phyloP scores from a whole-genome alignment of 2,797 vertebrate species.

The Fistularia tabacaria region DNA sequence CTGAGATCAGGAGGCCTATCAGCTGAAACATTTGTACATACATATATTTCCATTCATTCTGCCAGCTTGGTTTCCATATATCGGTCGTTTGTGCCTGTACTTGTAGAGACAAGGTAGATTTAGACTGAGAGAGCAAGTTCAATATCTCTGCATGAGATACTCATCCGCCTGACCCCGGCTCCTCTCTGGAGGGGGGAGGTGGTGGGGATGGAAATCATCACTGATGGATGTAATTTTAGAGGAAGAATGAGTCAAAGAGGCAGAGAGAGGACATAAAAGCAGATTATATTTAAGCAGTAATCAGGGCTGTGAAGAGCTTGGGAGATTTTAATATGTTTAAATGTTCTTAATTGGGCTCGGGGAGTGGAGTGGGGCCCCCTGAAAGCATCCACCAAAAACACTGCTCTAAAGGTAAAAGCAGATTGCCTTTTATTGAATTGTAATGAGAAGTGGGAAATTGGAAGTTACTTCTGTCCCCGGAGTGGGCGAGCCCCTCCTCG shows the following conservation, averaged over 20 bases:
- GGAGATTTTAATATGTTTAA: constrained; percentile 74
- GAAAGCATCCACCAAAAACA: constrained; percentile 72
- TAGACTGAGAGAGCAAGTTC: constrained; percentile 28
- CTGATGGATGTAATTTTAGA: constrained; percentile 64
- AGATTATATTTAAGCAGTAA: constrained; percentile 70
- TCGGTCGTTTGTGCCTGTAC: too few relatives aligned
- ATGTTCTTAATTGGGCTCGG: constrained; percentile 72
- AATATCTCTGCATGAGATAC: constrained; percentile 45
- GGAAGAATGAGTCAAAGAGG: constrained; percentile 63
- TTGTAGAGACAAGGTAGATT: too few relatives aligned
- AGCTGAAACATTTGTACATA: too few relatives aligned
- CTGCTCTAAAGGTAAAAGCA: constrained; percentile 74
- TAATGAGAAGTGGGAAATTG: constrained; percentile 76
- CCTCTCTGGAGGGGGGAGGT: constrained; percentile 27
- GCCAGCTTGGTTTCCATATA: too few relatives aligned
- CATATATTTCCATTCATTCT: too few relatives aligned
- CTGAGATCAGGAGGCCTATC: constrained; percentile 45
- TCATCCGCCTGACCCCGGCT: constrained; percentile 49
- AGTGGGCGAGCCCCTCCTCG: constrained; percentile 52
- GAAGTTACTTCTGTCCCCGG: constrained; percentile 71
- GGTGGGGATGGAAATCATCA: constrained; percentile 43
- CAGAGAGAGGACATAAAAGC: constrained; percentile 65
- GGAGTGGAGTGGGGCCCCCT: constrained; percentile 62
- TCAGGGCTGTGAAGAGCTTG: constrained; percentile 69
- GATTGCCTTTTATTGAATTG: constrained; percentile 75